A percentile compares a stretch with the other conserved stretches of the same genome.
phyloP scores from a whole-genome alignment of 2,113 vertebrate species.

The Asarcornis scutulata region DNA sequence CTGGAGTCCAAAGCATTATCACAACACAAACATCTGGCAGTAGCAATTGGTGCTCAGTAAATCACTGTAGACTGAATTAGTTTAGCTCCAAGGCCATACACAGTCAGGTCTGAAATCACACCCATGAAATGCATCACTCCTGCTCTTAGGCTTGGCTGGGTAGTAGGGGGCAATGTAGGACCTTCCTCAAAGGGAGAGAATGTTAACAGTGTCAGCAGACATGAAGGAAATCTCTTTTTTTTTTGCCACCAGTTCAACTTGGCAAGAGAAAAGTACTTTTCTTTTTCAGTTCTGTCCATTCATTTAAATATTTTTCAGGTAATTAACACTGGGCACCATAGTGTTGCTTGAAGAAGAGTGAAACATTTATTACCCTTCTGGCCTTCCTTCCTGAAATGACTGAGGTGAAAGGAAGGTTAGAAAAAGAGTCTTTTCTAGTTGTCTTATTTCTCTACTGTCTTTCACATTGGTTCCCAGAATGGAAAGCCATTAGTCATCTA shows the following conservation, averaged over 20 bases:
- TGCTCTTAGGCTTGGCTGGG: not conserved
- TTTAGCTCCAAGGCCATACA: not conserved
- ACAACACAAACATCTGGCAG: not conserved
- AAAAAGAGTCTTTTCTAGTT: constrained; percentile 9
- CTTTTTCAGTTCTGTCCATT: not conserved
- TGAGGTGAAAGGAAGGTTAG: constrained; percentile 30
- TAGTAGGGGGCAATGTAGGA: not conserved
- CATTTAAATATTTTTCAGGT: constrained; percentile 7
- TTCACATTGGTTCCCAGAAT: constrained; percentile 19
- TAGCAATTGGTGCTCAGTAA: not conserved
- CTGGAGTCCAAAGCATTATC: not conserved
- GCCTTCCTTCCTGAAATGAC: constrained; percentile 5
- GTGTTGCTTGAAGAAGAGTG: not conserved
- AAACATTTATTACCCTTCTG: constrained; percentile 19
- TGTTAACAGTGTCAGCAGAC: not conserved
- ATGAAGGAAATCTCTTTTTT: not conserved
- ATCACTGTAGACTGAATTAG: not conserved
- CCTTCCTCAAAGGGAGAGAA: not conserved
- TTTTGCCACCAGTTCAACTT: not conserved
- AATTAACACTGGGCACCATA: constrained; percentile 3
- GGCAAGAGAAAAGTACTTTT: not conserved
- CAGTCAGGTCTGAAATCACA: not conserved
- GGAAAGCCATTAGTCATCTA: constrained; percentile 61
- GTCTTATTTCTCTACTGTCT: constrained; percentile 36
- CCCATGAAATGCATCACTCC: not conserved